Conservation (phyloP, 2,888 invertebrate genomes). For the Amphipoea oculea region DNA sequence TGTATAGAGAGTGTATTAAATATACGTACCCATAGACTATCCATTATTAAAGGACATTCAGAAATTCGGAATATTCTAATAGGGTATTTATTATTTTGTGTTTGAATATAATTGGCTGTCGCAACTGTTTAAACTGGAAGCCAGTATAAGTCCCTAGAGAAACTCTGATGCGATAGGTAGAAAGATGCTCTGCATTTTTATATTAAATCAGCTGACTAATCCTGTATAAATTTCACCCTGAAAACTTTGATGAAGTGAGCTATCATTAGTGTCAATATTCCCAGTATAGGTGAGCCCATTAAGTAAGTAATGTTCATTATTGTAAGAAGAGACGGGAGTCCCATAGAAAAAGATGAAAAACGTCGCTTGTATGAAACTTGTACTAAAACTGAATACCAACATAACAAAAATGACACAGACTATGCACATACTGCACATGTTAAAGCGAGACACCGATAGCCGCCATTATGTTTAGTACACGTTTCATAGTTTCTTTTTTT, state of each 20-base stretch:
- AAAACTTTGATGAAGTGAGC: background rate
- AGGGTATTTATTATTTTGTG: background rate
- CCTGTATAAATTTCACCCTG: background rate
- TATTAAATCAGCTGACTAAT: background rate
- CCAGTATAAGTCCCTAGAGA: background rate
- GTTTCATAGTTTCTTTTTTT: too few species aligned
- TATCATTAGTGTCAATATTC: background rate
- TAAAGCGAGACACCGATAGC: too few species aligned
- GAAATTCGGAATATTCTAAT: too few species aligned
- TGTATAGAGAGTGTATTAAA: background rate
- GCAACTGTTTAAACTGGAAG: background rate
- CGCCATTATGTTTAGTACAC: too few species aligned
- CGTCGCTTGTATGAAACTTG: too few species aligned
- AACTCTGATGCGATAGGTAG: background rate
- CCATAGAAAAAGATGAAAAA: too few species aligned
- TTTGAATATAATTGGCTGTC: slow-evolving; percentile 13
- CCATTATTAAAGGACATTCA: background rate
- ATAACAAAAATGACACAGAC: too few species aligned
- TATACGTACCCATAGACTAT: slow-evolving; percentile 20
- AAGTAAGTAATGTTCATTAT: too few species aligned
- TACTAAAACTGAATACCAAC: too few species aligned
- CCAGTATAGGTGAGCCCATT: background rate
- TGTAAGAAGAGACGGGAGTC: too few species aligned
- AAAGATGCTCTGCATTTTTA: background rate
- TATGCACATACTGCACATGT: too few species aligned